Evolutionary conservation across 23 tunicate genomes (phyloP).

Genomic region (Diplosoma virens): DNA sequence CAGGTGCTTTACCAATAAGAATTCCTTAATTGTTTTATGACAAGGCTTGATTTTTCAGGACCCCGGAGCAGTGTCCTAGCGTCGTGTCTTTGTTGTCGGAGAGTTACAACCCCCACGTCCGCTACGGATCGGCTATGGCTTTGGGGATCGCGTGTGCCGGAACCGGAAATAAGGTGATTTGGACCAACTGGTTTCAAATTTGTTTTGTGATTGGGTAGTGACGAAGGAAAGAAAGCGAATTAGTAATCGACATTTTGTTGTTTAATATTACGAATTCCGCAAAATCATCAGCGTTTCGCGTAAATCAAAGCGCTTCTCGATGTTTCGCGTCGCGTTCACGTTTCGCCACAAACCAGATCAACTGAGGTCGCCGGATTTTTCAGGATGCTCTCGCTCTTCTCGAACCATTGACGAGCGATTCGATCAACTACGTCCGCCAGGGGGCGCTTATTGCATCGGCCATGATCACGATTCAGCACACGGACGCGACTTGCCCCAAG

Average conservation of each 20-base stretch:
- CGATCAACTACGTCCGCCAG: conserved; percentile 93
- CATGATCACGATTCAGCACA: conserved; percentile 92
- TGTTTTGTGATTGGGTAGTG: no score
- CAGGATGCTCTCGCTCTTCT: conserved; percentile 80
- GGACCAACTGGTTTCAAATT: no score
- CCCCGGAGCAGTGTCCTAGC: conserved; percentile 95
- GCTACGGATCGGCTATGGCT: conserved; percentile 97
- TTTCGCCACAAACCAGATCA: no score
- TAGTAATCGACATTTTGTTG: no score
- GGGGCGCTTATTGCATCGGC: conserved; percentile 94
- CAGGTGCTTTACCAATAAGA: no score
- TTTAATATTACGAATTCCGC: no score
- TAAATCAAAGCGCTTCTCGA: no score
- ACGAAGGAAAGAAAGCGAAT: no score
- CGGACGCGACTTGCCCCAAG: conserved; percentile 85
- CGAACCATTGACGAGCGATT: conserved; percentile 85
- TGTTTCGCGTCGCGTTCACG: no score
- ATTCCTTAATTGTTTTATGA: no score
- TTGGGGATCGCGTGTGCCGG: conserved; percentile 97
- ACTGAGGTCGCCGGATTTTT: no score
- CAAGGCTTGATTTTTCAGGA: conserved; percentile 38
- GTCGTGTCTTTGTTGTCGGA: conserved; percentile 94
- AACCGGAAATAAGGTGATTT: conserved; percentile 95
- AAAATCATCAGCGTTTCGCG: no score
- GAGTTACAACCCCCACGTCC: conserved; percentile 93